Base-by-base conservation (phyloP, 2,888 invertebrate genomes). In the Euzophera pinguis region DNA sequence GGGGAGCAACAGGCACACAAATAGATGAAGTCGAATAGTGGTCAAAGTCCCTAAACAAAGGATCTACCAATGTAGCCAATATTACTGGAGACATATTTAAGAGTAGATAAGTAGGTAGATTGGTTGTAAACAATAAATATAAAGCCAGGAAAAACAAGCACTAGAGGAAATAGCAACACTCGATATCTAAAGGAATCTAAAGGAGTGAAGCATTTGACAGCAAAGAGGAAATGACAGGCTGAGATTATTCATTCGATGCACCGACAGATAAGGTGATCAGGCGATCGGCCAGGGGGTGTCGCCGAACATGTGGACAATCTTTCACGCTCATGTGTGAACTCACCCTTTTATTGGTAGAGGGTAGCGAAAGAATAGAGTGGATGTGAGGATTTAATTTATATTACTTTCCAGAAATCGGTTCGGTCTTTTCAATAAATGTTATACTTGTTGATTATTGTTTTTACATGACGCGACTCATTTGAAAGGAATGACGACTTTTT, bases 251-350 rank as follows among this genome's bases (percentile, higher is more conserved):
- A 72, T 76, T 83, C 84, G 88, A 89, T 89, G 81, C 74, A 75
- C 71, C 64, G 63, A 59, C 65, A 71, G 88, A 88, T 87, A 88
- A 84, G 76, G 74, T 71, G 76, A 73, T 76, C 70, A 75, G 63
- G 9, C 17, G 13, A 22, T 35, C 34, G 39, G 38, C 41, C 16
- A 34, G 67, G 73, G 78, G 78, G 78, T 64, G 70, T 69, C 71
- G 67, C 63, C 70, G 79, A 87, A 89, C 90, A 90, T 90, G 90
- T 89, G 89, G 90, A 90, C 90, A 89, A 90, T 89, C 86, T 88
- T 90, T 88, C 86, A 89, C 87, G 90, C 89, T 89, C 90, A 88
- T 89, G 84, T 88, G 89, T 88, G 81, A 71, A 63, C 76, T 79
- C 88, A 89, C 89, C 89, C 88, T 87, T 87, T 84, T 84, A 82